Evolutionary conservation across 2,888 invertebrate species (phyloP), one percentile per base, ranked within the genome.

Genomic region (Calameuta idolon): DNA sequence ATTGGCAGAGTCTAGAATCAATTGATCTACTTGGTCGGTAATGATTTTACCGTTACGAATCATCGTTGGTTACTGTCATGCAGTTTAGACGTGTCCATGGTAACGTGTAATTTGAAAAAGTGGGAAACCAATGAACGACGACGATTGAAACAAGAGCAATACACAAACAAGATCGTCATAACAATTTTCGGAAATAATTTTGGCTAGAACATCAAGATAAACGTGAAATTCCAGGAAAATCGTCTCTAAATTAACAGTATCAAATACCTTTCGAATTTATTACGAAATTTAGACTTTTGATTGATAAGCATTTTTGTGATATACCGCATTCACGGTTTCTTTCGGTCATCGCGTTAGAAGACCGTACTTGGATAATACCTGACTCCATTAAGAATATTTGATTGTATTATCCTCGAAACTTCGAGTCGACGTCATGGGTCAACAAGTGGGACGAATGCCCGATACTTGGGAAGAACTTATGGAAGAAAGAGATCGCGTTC

Each of bases 361-460:
- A 55, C 2, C 55, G 2, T 55, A 55, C 23, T 55, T 55, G 55
- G 23, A 23, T 23, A 55, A 9, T 23, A 55, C 9, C 23, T 23
- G 55, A 55, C 55, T 55, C 55, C 55, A 55, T 55, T 55, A 55
- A 23, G 23, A 55, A 55, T 55, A 55, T 23, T 55, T 55, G 9
- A 55, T 9, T 23, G 23, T 55, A 55, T 55, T 55, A 55, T 55
- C 55, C 23, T 55, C 23, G 9, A 55, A 55, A 55, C 55, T 55
- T 55, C 55, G 9, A 40, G 55, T 23, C 23, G 55, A 55, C 55
- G 15, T 55, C 55, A 88, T 88, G 88, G 88, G 88, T 15, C 88
- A 88, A 81, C 77, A 68, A 76, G 73, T 85, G 69, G 87, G 86
- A 79, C 81, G 81, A 71, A 83, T 86, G 85, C 87, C 88, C 55